Evolutionary conservation across 2,113 vertebrate genomes (phyloP), one percentile per base, ranked within the genome.

Genomic region (Monopterus albus): DNA sequence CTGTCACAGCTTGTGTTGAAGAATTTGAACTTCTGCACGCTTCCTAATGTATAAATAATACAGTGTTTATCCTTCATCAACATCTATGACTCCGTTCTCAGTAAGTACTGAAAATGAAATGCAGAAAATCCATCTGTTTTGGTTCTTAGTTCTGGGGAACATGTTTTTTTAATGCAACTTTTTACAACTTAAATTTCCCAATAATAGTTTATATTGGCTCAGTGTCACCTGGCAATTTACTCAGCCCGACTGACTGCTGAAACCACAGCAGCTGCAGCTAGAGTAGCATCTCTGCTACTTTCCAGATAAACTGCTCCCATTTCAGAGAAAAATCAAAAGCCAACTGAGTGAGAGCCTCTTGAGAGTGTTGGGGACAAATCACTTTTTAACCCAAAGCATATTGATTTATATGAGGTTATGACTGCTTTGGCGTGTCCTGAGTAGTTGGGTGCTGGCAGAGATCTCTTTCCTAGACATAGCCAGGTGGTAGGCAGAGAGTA

Each of bases 351-450:
- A 83, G 83, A 82, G 78, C 64, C 78, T 84, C 82, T 84, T 60
- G 78, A 69, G 83, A 79, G 82, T 79, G 82, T 87, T 85, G 85
- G 85, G 89, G 92, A 82, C 86, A 81, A 79, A 90, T 92, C 86
- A 83, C 90, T 87, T 90, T 91, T 91, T 88, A 89, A 89, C 83
- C 86, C 82, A 74, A 82, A 88, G 87, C 88, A 89, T 87, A 92
- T 91, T 92, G 92, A 92, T 93, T 93, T 92, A 91, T 93, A 89
- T 75, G 79, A 63, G 82, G 72, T 87, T 87, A 81, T 92, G 92
- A 94, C 92, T 92, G 92, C 90, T 94, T 93, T 92, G 91, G 88
- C 86, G 85, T 93, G 93, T 92, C 84, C 89, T 92, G 92, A 91
- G 72, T 92, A 90, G 91, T 91, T 91, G 89, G 91, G 88, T 89